A percentile compares a stretch with the other conserved stretches of the same genome.
These are phyloP conservation scores for Ectropis crepuscularia DNA, from an alignment of 2,888 invertebrate species.

Conservation along the genomic window DNA sequence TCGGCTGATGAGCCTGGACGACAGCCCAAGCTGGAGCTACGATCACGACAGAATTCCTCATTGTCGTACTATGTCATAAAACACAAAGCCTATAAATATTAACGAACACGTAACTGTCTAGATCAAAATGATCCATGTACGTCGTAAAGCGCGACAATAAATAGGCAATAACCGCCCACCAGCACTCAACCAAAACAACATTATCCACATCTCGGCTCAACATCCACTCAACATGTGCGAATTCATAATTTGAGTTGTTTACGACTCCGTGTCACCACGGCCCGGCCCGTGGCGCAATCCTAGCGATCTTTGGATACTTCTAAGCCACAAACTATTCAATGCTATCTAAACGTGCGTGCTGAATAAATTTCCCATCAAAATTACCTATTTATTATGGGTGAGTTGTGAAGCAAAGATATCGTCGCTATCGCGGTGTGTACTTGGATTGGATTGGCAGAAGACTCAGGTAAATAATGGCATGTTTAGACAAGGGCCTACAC, in stretches of 20 bases:
- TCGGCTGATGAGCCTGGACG: too few species aligned
- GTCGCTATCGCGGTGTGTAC: too few species aligned
- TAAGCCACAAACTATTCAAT: not conserved
- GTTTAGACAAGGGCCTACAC: too few species aligned
- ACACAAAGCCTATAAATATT: not conserved
- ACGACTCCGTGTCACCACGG: conserved; percentile 16
- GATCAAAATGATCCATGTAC: not conserved
- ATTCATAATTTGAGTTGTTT: conserved; percentile 27
- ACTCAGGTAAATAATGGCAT: too few species aligned
- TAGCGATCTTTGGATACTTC: too few species aligned
- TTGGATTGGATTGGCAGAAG: too few species aligned
- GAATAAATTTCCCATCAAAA: not conserved
- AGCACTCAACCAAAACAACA: conserved; percentile 21
- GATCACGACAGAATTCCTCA: too few species aligned
- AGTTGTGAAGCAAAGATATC: too few species aligned
- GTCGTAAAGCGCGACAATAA: conserved; percentile 13
- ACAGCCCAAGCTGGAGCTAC: too few species aligned
- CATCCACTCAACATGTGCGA: conserved; percentile 9
- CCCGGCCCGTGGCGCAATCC: not conserved
- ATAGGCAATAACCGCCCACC: conserved; percentile 17
- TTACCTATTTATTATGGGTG: too few species aligned
- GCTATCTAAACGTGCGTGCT: not conserved
- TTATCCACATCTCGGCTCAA: conserved; percentile 6
- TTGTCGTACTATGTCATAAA: not conserved
- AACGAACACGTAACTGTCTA: not conserved